Base-by-base conservation (phyloP, 2,113 vertebrate genomes). In the Thomomys bottae region DNA sequence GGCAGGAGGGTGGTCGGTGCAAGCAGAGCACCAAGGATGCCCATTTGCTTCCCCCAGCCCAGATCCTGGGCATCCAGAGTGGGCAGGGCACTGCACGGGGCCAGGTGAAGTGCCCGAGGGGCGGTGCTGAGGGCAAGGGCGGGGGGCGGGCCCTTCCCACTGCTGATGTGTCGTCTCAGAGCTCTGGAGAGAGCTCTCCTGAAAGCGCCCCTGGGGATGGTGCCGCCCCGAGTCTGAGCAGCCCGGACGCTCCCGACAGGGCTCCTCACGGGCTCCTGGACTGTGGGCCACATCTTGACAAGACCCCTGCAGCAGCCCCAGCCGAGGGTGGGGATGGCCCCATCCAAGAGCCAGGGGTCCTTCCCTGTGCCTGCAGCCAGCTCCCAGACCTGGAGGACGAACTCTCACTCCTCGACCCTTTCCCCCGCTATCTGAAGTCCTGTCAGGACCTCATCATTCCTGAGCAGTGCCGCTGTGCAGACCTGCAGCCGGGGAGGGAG, bases 21-120 rank as follows among this genome's bases (percentile, higher is more conserved):
- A 99, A 98, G 81, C 98, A 99, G 28, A 98, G 97, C 6, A 85
- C 98, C 0, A 99, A 98, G 96, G 99, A 99, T 61, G 42, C 93
- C 89, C 97, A 98, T 34, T 87, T 97, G 0, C 91, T 99, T 2
- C 99, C 99, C 9, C 98, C 99, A 0, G 98, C 98, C 42, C 99
- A 99, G 97, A 99, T 99, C 89, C 97, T 99, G 28, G 99, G 99
- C 59, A 99, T 99, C 86, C 99, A 99, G 93, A 98, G 97, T 11
- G 84, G 98, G 59, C 98, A 98, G 95, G 98, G 98, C 38, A 98
- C 97, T 1, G 97, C 97, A 67, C 97, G 98, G 92, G 97, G 97
- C 85, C 97, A 97, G 92, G 92, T 98, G 68, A 98, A 97, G 93
- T 98, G 98, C 90, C 95, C 81, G 0, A 96, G 97, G 95, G 97